phyloP scores from a whole-genome alignment of 2,888 invertebrate species.

The Scaptodrosophila latifasciaeformis region DNA sequence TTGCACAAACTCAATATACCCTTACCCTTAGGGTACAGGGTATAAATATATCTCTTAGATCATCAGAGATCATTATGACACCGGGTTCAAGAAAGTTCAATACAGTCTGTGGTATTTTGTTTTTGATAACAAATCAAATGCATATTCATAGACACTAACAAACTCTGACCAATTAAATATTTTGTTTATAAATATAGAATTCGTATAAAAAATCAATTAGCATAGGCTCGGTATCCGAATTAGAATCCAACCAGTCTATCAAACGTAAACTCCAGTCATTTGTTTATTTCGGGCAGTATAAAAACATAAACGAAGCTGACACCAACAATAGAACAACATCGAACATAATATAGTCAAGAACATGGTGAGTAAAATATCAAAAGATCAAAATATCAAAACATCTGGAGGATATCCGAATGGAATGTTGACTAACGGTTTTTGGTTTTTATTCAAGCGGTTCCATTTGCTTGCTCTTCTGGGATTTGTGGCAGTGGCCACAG shows the following conservation, averaged over 20 bases:
- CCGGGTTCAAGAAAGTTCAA: too few relatives aligned
- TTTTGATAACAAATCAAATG: slow-evolving; percentile 11
- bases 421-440: background rate
- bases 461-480: background rate
- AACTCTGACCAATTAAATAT: too few relatives aligned
- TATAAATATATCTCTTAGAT: too few relatives aligned
- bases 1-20: too few relatives aligned
- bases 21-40: too few relatives aligned
- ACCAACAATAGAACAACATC: slow-evolving; percentile 42
- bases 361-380: too few relatives aligned
- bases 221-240: slow-evolving; percentile 38
- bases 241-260: background rate
- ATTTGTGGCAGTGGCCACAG: background rate
- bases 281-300: slow-evolving; percentile 40
- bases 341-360: slow-evolving; percentile 12
- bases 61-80: too few relatives aligned
- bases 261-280: background rate
- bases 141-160: background rate
- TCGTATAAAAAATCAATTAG: slow-evolving; percentile 36
- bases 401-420: background rate
- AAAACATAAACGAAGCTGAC: slow-evolving; percentile 39
- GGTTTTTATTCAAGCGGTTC: slow-evolving; percentile 1
- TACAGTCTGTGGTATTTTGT: too few relatives aligned
- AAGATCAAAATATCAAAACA: too few relatives aligned
- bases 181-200: background rate